A percentile compares a stretch with the other conserved stretches of the same genome.
Conservation (phyloP, 2,888 invertebrate species). For the Anthophora plumipes region DNA sequence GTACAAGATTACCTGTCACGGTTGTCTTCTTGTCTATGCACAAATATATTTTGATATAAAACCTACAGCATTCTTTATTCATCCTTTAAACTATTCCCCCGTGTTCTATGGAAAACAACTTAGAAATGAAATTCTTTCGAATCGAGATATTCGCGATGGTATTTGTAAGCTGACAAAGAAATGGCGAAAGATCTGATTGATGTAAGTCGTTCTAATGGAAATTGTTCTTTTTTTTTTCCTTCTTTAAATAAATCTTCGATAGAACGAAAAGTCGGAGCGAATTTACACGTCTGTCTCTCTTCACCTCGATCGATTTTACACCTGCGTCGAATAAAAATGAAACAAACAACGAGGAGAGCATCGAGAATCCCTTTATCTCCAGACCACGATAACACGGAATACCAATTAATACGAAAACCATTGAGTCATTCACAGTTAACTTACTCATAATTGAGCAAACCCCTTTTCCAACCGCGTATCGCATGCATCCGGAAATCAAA, state of each 20-base stretch:
- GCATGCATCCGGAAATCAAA: neutral
- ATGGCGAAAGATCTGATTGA: too few relatives aligned
- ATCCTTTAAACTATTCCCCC: too few relatives aligned
- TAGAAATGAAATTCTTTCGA: too few relatives aligned
- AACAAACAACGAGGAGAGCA: neutral
- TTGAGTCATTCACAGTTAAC: slow-evolving; percentile 5
- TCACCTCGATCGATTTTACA: too few relatives aligned
- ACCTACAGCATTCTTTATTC: slow-evolving; percentile 47
- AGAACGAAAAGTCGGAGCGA: too few relatives aligned
- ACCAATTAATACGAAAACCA: slow-evolving; percentile 27
- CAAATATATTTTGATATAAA: slow-evolving; percentile 85
- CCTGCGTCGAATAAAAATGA: neutral
- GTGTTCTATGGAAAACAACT: too few relatives aligned
- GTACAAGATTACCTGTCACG: slow-evolving; percentile 80
- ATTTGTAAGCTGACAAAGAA: too few relatives aligned
- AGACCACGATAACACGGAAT: slow-evolving; percentile 22
- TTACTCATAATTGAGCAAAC: slow-evolving; percentile 4
- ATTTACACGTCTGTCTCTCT: too few relatives aligned
- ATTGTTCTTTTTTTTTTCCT: too few relatives aligned
- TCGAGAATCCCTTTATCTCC: slow-evolving; percentile 21
- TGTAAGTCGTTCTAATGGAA: too few relatives aligned
- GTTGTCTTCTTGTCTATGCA: slow-evolving; percentile 83
- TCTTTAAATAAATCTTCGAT: too few relatives aligned
- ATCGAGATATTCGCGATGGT: too few relatives aligned
- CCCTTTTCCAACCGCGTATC: neutral